Base-by-base conservation (phyloP, 1,140 invertebrate species). In the Polypedilum pembai region DNA sequence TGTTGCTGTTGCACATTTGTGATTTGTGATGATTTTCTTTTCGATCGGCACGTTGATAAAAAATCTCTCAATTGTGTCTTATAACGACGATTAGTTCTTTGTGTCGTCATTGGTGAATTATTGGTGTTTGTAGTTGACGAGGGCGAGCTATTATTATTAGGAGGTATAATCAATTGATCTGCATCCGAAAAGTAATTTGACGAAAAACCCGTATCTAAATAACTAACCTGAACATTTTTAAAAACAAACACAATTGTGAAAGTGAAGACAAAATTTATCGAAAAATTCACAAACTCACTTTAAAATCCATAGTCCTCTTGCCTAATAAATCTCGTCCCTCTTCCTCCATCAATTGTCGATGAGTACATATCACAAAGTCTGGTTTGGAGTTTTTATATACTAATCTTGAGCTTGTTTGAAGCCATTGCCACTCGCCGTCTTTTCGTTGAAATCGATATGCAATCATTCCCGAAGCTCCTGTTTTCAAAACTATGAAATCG, bases 381-480 rank as follows among this genome's bases (percentile, higher is more conserved):
- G 97, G 96, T 84, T 99, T 99, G 76, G 96, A 98, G 84, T 98
- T 99, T 84, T 99, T 99, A 84, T 98, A 98, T 41, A 98, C 95
- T 73, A 99, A 87, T 78, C 96, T 87, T 5, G 96, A 98, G 77
- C 94, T 78, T 0, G 96, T 98, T 85, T 99, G 98, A 24, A 99
- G 84, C 96, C 96, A 99, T 83, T 99, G 93, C 96, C 96, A 98
- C 76, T 92, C 90, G 3, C 91, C 90, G 66, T 96, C 92, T 83
- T 98, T 97, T 69, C 93, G 96, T 82, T 95, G 91, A 80, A 96
- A 92, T 79, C 97, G 89, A 80, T 99, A 99, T 72, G 97, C 96
- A 78, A 99, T 98, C 89, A 99, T 93, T 5, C 96, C 96, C 21
- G 95, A 98, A 78, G 96, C 96, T 76, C 96, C 96, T 33, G 96